Evolutionary conservation across 2,888 invertebrate species (phyloP).

Genomic region (Panopea generosa): DNA sequence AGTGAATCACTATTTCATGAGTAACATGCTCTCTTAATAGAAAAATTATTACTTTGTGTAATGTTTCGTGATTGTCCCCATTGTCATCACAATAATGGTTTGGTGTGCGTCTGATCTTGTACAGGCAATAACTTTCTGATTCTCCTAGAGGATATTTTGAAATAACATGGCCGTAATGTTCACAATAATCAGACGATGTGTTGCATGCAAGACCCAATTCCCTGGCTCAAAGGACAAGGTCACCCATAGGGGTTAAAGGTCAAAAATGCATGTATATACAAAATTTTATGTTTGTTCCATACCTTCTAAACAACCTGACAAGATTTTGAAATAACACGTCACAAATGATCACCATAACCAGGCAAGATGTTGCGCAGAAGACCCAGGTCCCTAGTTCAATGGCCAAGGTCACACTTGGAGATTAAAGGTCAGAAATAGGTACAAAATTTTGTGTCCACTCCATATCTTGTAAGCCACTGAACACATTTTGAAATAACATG

Average conservation of each 20-base stretch:
- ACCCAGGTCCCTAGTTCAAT: slow-evolving; percentile 30
- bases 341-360: slow-evolving; percentile 23
- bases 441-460: no score
- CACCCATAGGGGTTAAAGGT: slow-evolving; percentile 11
- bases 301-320: slow-evolving; percentile 2
- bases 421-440: no score
- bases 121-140: no score
- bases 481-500: no score
- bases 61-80: no score
- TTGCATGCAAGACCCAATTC: slow-evolving; percentile 3
- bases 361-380: slow-evolving; percentile 12
- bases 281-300: slow-evolving; percentile 24
- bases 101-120: no score
- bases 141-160: not conserved
- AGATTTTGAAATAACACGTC: slow-evolving; percentile 25
- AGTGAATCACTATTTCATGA: no score
- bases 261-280: slow-evolving; percentile 5
- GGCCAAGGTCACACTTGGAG: slow-evolving; percentile 25
- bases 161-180: slow-evolving; percentile 3
- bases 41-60: no score
- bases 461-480: no score
- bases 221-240: slow-evolving; percentile 4
- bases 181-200: not conserved
- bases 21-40: no score
- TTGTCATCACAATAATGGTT: no score